Evolutionary conservation across 1,140 invertebrate genomes (phyloP), one percentile per base, ranked within the genome.

Genomic region (Brachystomella parvula): DNA sequence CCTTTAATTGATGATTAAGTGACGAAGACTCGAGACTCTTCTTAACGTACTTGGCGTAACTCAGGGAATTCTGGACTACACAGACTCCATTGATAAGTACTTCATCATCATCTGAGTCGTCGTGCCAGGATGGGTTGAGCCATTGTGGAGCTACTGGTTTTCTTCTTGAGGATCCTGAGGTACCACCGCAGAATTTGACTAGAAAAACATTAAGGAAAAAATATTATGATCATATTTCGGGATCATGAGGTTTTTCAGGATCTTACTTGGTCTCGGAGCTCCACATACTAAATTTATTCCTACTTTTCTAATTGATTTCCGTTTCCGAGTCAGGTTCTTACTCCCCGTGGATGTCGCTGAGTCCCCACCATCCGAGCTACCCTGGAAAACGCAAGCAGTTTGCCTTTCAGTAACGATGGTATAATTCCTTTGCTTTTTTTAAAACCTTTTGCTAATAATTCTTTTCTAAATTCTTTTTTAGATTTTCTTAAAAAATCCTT

Each of bases 81-180:
- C 91, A 94, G 21, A 94, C 90, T 2, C 91, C 90, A 74, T 94
- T 94, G 69, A 93, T 94, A 67, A 93, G 91, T 0, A 91, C 87
- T 76, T 92, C 89, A 70, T 77, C 73, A 66, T 78, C 75, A 9
- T 76, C 77, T 47, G 71, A 67, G 26, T 74, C 75, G 69, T 91
- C 86, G 76, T 92, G 89, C 85, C 90, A 89, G 61, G 93, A 91
- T 1, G 92, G 94, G 77, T 95, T 95, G 0, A 97, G 92, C 91
- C 94, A 96, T 79, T 97, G 93, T 0, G 95, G 95, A 31, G 92
- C 92, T 0, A 92, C 92, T 0, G 94, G 90, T 80, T 97, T 98
- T 64, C 94, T 82, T 65, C 94, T 78, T 57, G 79, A 80, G 74
- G 76, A 81, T 75, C 61, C 77, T 56, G 85, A 85, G 58, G 74